Conservation (phyloP, 2,888 invertebrate genomes). For the Elegia similella region DNA sequence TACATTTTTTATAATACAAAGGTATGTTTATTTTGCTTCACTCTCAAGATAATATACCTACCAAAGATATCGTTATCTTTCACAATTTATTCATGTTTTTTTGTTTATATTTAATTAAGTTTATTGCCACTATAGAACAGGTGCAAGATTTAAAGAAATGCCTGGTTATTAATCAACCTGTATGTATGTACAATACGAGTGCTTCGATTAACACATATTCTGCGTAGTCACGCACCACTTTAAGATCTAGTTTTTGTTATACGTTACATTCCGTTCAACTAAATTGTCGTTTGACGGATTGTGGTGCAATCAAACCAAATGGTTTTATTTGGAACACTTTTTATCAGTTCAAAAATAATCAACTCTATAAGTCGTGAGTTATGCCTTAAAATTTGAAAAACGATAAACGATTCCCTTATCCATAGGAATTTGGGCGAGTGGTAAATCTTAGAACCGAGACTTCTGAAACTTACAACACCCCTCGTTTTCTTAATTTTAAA, state of each 20-base stretch:
- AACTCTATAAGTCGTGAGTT: not conserved
- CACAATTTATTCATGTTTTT: too few species aligned
- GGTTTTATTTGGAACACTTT: not conserved
- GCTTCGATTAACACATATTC: not conserved
- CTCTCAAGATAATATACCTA: too few species aligned
- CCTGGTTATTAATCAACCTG: not conserved
- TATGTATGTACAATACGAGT: not conserved
- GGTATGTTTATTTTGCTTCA: too few species aligned
- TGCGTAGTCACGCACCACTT: conserved; percentile 7
- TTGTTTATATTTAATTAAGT: too few species aligned
- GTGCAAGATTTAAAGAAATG: not conserved
- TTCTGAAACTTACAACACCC: too few species aligned
- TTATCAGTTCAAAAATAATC: not conserved
- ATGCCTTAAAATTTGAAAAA: too few species aligned
- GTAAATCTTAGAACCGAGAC: too few species aligned
- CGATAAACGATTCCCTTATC: not conserved
- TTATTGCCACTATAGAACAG: not conserved
- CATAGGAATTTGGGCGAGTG: too few species aligned
- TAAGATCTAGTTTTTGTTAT: conserved; percentile 5
- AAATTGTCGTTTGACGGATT: not conserved
- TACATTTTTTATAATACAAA: too few species aligned
- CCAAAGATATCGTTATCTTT: too few species aligned
- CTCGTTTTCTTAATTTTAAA: too few species aligned
- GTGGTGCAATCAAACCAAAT: conserved; percentile 1
- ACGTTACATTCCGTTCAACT: conserved; percentile 2